Evolutionary conservation across 2,113 vertebrate genomes (phyloP).

Genomic region (Paracanthobrama guichenoti): DNA sequence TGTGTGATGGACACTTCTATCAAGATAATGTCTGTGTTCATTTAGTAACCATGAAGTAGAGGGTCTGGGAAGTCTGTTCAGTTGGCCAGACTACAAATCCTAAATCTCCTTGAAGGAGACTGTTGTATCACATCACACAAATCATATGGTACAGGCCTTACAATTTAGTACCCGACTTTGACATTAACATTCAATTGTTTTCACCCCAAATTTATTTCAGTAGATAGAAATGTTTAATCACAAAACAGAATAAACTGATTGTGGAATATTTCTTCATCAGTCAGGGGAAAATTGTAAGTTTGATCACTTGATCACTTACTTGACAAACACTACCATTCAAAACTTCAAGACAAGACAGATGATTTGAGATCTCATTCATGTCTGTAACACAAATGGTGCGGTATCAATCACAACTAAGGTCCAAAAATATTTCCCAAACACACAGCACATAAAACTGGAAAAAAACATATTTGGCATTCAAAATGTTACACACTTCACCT

Average conservation of each 20-base stretch:
- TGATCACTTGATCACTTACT: no score
- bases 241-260: no score
- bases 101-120: neutral
- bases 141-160: neutral
- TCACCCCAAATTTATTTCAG: no score
- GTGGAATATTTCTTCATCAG: no score
- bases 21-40: conserved; percentile 19
- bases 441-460: neutral
- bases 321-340: no score
- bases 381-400: neutral
- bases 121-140: no score
- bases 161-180: neutral
- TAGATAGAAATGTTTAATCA: no score
- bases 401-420: neutral
- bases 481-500: neutral
- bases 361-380: neutral
- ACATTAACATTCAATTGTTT: no score
- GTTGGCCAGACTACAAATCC: neutral
- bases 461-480: neutral
- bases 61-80: neutral
- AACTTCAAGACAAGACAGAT: neutral
- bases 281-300: no score
- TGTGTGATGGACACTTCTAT: neutral
- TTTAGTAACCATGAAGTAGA: conserved; percentile 23
- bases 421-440: neutral